Evolutionary conservation across 2,888 invertebrate genomes (phyloP).

Genomic region (Sympetrum striolatum): DNA sequence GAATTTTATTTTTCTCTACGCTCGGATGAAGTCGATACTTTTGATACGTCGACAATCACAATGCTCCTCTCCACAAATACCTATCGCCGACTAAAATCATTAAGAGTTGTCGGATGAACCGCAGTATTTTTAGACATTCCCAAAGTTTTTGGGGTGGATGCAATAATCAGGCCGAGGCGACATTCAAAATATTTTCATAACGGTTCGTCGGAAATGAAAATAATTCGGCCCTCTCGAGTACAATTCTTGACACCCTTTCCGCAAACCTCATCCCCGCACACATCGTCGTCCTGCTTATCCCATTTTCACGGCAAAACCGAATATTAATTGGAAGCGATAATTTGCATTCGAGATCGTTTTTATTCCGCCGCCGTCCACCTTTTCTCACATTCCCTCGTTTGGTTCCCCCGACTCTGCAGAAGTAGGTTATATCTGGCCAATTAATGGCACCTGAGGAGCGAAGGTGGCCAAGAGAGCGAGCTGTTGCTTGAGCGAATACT

Average conservation of each 20-base stretch:
- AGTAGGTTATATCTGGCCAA: constrained; percentile 26
- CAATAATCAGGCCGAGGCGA: not conserved
- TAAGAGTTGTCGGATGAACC: too few relatives aligned
- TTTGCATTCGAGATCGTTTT: constrained; percentile 25
- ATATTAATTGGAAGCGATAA: not conserved
- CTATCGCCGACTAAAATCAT: too few relatives aligned
- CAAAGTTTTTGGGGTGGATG: too few relatives aligned
- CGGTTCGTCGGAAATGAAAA: not conserved
- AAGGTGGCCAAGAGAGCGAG: not conserved
- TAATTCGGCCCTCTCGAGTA: not conserved
- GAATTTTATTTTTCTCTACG: too few relatives aligned
- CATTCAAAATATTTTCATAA: not conserved
- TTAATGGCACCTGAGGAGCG: constrained; percentile 1
- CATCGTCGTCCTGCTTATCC: not conserved
- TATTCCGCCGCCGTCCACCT: not conserved
- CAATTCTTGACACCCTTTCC: constrained; percentile 10
- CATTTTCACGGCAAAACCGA: not conserved
- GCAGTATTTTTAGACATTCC: too few relatives aligned
- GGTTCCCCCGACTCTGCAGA: not conserved
- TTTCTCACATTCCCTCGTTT: constrained; percentile 11
- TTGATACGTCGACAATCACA: too few relatives aligned
- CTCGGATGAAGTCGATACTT: too few relatives aligned
- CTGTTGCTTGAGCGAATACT: not conserved
- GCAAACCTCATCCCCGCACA: not conserved
- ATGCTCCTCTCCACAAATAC: too few relatives aligned